phyloP scores from a whole-genome alignment of 2,888 invertebrate genomes.

The Epirrhoe tristata region DNA sequence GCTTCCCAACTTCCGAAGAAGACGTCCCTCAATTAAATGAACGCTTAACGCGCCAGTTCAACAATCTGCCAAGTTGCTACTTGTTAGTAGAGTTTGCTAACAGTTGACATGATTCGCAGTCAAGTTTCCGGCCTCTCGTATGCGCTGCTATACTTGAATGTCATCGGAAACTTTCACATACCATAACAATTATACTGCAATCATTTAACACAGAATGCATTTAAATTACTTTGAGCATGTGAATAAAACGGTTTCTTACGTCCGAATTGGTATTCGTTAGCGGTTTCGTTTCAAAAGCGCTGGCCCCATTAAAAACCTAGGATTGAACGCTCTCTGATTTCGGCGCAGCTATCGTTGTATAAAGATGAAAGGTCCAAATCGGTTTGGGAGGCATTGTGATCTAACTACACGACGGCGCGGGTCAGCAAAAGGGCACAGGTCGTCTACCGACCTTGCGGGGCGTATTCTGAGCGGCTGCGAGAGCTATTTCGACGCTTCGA shows the following conservation, averaged over 20 bases:
- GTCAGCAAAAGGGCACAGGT: conserved; percentile 71
- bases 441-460: conserved; percentile 68
- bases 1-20: conserved; percentile 49
- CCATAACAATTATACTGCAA: conserved; percentile 48
- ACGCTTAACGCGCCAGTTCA: conserved; percentile 54
- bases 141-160: conserved; percentile 63
- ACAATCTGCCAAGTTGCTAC: conserved; percentile 58
- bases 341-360: conserved; percentile 42
- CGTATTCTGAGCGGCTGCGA: conserved; percentile 68
- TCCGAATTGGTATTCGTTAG: conserved; percentile 25
- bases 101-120: conserved; percentile 62
- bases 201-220: conserved; percentile 49
- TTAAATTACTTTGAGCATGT: conserved; percentile 44
- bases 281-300: conserved; percentile 13
- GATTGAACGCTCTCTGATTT: conserved; percentile 39
- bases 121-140: conserved; percentile 58
- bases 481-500: conserved; percentile 70
- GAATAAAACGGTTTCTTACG: conserved; percentile 31
- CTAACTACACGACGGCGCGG: conserved; percentile 50
- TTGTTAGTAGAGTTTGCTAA: conserved; percentile 68
- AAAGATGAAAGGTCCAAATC: conserved; percentile 51
- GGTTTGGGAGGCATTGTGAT: conserved; percentile 55
- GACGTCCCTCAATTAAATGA: conserved; percentile 57
- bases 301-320: conserved; percentile 15
- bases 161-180: conserved; percentile 59